phyloP scores from a whole-genome alignment of 2,888 invertebrate genomes.

The Suillia variegata region DNA sequence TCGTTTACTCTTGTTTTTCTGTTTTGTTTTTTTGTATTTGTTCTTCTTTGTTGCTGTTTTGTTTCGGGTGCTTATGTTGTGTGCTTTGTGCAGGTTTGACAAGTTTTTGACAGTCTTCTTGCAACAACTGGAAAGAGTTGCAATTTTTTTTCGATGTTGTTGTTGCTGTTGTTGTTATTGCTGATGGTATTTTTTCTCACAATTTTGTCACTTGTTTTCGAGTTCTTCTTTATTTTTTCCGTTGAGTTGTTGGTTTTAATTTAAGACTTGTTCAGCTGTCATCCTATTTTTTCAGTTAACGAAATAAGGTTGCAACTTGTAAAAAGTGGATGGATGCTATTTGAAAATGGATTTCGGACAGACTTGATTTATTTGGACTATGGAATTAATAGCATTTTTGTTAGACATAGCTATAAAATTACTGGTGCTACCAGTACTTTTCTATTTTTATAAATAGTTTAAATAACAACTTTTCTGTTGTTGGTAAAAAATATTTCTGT shows the following conservation, averaged over 20 bases:
- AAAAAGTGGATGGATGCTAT: neutral
- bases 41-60: conserved; percentile 30
- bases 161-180: conserved; percentile 8
- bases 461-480: too few species aligned
- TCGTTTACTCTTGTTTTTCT: conserved; percentile 16
- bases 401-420: too few species aligned
- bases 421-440: too few species aligned
- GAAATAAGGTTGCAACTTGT: neutral
- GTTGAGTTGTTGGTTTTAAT: conserved; percentile 25
- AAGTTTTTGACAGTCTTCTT: conserved; percentile 35
- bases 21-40: conserved; percentile 21
- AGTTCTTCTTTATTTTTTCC: conserved; percentile 7
- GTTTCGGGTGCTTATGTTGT: conserved; percentile 10
- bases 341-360: conserved; percentile 1
- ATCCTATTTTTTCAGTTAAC: conserved; percentile 19
- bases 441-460: too few species aligned
- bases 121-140: conserved; percentile 15
- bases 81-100: conserved; percentile 25
- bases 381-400: too few species aligned
- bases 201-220: conserved; percentile 11
- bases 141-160: conserved; percentile 3
- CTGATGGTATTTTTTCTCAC: conserved; percentile 4
- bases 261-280: conserved; percentile 34
- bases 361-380: conserved; percentile 1
- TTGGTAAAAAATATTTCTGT: too few species aligned